Percentiles rank a stretch among this genome's conserved stretches.
Evolutionary conservation across 2,113 vertebrate species (phyloP).

Genomic region (Origma solitaria): DNA sequence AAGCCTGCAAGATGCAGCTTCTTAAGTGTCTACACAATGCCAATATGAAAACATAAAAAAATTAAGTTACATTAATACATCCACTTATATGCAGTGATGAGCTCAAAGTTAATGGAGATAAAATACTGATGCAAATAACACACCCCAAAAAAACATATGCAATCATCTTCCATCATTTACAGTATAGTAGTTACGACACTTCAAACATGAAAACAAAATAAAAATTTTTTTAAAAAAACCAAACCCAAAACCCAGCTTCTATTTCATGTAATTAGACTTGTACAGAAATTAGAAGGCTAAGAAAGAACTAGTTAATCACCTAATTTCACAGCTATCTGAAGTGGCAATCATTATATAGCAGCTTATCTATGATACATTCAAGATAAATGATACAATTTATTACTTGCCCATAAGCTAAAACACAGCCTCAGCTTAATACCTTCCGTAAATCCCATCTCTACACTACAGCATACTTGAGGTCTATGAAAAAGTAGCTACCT

Average conservation of each 20-base stretch:
- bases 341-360: conserved; percentile 99
- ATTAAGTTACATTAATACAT: conserved; percentile 96
- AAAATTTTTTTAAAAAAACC: conserved; percentile 56
- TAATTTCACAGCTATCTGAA: conserved; percentile 99
- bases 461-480: conserved; percentile 94
- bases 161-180: conserved; percentile 96
- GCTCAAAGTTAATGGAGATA: conserved; percentile 93
- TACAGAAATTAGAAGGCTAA: conserved; percentile 95
- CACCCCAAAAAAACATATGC: conserved; percentile 88
- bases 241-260: conserved; percentile 86
- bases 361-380: conserved; percentile 99
- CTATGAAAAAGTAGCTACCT: conserved; percentile 98
- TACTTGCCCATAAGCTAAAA: conserved; percentile 97
- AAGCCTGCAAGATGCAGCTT: conserved; percentile 95
- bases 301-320: conserved; percentile 94
- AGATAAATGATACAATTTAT: conserved; percentile 99
- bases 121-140: conserved; percentile 98
- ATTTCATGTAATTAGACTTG: conserved; percentile 96
- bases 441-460: conserved; percentile 86
- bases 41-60: conserved; percentile 95
- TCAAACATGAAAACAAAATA: conserved; percentile 91
- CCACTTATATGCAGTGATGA: conserved; percentile 97
- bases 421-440: conserved; percentile 90
- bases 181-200: conserved; percentile 99
- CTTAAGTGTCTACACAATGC: conserved; percentile 88